Base-by-base conservation (phyloP, 2,113 vertebrate genomes). In the Anguilla japonica region DNA sequence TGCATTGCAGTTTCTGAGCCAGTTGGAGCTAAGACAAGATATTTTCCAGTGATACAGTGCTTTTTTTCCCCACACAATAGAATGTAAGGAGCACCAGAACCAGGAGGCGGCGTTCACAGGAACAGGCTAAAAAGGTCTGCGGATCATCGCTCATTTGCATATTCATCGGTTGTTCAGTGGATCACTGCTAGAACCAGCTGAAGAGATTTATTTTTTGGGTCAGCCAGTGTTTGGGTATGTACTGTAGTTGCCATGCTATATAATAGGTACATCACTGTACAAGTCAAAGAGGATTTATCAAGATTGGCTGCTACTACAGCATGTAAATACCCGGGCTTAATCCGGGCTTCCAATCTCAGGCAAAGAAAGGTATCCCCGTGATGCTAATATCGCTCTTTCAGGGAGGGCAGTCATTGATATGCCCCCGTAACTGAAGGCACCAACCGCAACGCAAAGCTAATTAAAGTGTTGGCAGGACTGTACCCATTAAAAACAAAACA, bases 231-330 rank as follows among this genome's bases (percentile, higher is more conserved):
- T 22, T 26, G 57, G 22, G 83, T 82, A 71, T 88, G 56, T n/a
- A 46, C 43, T 46, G 43, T 53, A 39, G 46, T 88, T 88, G 40
- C 60, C 57, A 18, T 60, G 56, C 79, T 85, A 41, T 39, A 34
- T 29, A 63, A 83, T 88, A 88, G 85, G 84, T 79, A 56, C 71
- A 88, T 88, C 87, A 88, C 85, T 83, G 84, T 82, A 60, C 87
- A 84, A 34, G 78, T 85, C 71, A 57, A 84, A 82, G 79, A 84
- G 80, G 80, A 84, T 79, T 82, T 88, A 88, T 88, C 87, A 75
- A 60, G 60, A 20, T 67, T 26, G 22, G 60, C 87, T 82, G 41
- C 13, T 85, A 41, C 9, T 71, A n/a, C 84, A n/a, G 71, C n/a
- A 29, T 34, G n/a, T 75, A 75, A 41, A 84, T 60, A 57, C 15